phyloP scores from a whole-genome alignment of 1,140 invertebrate genomes.

The Sminthurinus signatus region DNA sequence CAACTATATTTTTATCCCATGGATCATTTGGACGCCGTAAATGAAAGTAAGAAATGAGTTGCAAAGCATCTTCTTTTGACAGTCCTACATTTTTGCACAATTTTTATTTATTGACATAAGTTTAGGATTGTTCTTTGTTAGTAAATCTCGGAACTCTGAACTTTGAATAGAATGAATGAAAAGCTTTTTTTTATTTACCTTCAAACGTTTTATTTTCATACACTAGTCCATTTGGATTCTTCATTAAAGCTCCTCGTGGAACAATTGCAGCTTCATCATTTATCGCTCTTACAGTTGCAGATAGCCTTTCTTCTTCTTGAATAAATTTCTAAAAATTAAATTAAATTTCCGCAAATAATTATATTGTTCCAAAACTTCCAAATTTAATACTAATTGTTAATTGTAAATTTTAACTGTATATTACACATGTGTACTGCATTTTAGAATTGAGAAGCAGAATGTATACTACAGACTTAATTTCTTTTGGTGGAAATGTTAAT shows the following conservation, averaged over 20 bases:
- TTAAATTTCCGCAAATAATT: not conserved
- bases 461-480: too few species aligned
- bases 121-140: not conserved
- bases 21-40: constrained; percentile 57
- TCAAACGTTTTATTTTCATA: constrained; percentile 61
- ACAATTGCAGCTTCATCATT: constrained; percentile 60
- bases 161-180: not conserved
- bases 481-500: too few species aligned
- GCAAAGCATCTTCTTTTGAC: constrained; percentile 51
- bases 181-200: constrained; percentile 45
- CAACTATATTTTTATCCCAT: constrained; percentile 60
- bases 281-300: constrained; percentile 60
- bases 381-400: too few species aligned
- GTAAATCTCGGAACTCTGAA: not conserved
- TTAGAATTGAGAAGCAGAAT: too few species aligned
- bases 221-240: constrained; percentile 56
- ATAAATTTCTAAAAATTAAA: constrained; percentile 47
- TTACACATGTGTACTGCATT: too few species aligned
- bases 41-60: constrained; percentile 61
- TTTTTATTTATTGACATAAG: not conserved
- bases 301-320: constrained; percentile 68
- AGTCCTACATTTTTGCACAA: constrained; percentile 16
- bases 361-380: too few species aligned
- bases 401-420: too few species aligned
- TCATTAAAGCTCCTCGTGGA: constrained; percentile 63